These are phyloP conservation scores for Ophion obscuratus DNA, from an alignment of 2,888 invertebrate genomes.

Conservation along the genomic window DNA sequence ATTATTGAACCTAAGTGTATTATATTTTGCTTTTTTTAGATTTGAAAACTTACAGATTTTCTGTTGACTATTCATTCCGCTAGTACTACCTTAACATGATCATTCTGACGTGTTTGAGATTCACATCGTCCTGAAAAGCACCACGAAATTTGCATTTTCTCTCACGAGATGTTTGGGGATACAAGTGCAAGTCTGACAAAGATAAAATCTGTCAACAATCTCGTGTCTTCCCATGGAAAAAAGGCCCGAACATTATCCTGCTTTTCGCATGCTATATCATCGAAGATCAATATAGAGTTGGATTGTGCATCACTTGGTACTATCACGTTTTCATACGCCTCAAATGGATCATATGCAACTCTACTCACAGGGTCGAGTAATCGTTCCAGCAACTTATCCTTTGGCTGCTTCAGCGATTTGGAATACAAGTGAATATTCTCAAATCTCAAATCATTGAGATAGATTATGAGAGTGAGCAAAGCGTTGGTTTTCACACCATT, in stretches of 20 bases:
- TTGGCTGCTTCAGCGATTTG: too few relatives aligned
- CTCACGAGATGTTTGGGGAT: neutral
- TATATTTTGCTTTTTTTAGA: too few relatives aligned
- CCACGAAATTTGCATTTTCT: neutral
- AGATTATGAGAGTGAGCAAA: too few relatives aligned
- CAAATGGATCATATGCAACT: constrained; percentile 69
- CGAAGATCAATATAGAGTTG: too few relatives aligned
- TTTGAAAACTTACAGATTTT: neutral
- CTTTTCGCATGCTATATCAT: constrained; percentile 78
- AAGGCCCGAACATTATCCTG: constrained; percentile 63
- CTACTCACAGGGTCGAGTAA: neutral
- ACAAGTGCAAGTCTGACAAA: neutral
- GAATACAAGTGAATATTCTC: too few relatives aligned
- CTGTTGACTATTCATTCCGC: too few relatives aligned
- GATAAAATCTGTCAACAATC: too few relatives aligned
- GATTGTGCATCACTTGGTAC: constrained; percentile 28
- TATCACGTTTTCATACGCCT: constrained; percentile 63
- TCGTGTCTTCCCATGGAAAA: too few relatives aligned
- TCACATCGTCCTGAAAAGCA: neutral
- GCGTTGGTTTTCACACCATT: too few relatives aligned
- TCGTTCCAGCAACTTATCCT: neutral
- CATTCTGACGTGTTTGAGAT: neutral
- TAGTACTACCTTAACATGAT: neutral
- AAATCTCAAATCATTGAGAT: too few relatives aligned
- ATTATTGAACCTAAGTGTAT: too few relatives aligned